Evolutionary conservation across 2,888 invertebrate genomes (phyloP).

Genomic region (Drosophila prostipennis): DNA sequence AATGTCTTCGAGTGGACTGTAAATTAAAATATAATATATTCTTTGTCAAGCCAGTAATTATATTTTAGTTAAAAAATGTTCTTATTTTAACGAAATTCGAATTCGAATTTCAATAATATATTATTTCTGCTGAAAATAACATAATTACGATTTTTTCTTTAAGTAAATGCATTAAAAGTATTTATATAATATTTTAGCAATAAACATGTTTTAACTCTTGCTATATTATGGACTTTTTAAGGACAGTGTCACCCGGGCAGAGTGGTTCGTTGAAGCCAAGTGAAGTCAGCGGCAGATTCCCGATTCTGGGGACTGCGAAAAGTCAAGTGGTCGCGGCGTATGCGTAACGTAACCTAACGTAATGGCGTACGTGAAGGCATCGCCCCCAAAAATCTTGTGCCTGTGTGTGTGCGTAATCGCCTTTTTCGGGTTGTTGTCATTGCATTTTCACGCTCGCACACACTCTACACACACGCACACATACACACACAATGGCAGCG

Average conservation of each 20-base stretch:
- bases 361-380: conserved; percentile 48
- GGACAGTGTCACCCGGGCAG: conserved; percentile 3
- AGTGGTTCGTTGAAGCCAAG: not conserved
- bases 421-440: conserved; percentile 57
- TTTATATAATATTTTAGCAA: too few relatives aligned
- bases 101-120: too few relatives aligned
- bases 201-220: not conserved
- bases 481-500: conserved; percentile 3
- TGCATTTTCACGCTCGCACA: conserved; percentile 58
- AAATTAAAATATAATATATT: not conserved
- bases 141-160: too few relatives aligned
- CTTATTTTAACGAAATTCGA: too few relatives aligned
- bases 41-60: too few relatives aligned
- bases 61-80: too few relatives aligned
- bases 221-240: not conserved
- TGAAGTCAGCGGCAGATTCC: conserved; percentile 15
- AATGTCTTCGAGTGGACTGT: not conserved
- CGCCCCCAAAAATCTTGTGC: conserved; percentile 19
- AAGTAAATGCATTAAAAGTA: too few relatives aligned
- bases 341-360: conserved; percentile 45
- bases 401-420: conserved; percentile 45
- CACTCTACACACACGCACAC: conserved; percentile 31
- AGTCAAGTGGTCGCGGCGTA: conserved; percentile 49
- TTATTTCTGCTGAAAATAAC: too few relatives aligned
- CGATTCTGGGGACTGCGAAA: conserved; percentile 19